A percentile compares a stretch with the other conserved stretches of the same genome.
phyloP scores from a whole-genome alignment of 2,888 invertebrate genomes.

The Timema podura region DNA sequence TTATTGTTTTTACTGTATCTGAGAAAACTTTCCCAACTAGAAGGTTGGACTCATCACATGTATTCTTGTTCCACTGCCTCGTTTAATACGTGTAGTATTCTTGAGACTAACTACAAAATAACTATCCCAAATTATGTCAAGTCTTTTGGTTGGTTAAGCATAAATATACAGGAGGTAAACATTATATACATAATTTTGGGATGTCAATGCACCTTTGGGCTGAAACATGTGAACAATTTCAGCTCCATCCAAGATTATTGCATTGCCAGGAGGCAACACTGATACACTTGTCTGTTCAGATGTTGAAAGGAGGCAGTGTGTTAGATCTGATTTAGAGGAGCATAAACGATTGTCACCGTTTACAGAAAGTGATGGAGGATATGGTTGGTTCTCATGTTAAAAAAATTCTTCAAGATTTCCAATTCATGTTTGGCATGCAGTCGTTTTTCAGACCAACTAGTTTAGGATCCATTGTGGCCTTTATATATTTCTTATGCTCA shows the following conservation, averaged over 20 bases:
- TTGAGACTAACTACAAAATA: not conserved
- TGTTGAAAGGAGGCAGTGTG: not conserved
- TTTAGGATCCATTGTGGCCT: not conserved
- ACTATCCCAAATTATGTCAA: not conserved
- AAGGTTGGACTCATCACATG: not conserved
- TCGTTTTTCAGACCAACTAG: not conserved
- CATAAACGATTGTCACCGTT: not conserved
- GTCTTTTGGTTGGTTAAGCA: not conserved
- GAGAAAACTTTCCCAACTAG: not conserved
- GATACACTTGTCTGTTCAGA: not conserved
- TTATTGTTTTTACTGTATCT: not conserved
- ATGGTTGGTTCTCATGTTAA: not conserved
- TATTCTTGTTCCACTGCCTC: not conserved
- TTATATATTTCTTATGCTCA: not conserved
- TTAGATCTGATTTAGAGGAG: not conserved
- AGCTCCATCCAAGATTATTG: not conserved
- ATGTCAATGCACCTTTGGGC: not conserved
- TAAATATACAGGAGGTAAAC: not conserved
- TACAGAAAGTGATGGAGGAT: not conserved
- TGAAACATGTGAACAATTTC: not conserved
- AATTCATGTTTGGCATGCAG: not conserved
- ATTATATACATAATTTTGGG: not conserved
- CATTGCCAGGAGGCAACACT: not conserved
- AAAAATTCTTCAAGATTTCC: slow-evolving; percentile 4
- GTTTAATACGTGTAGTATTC: not conserved